phyloP scores from a whole-genome alignment of 1,140 invertebrate species.

The Acyrthosiphon pisum region DNA sequence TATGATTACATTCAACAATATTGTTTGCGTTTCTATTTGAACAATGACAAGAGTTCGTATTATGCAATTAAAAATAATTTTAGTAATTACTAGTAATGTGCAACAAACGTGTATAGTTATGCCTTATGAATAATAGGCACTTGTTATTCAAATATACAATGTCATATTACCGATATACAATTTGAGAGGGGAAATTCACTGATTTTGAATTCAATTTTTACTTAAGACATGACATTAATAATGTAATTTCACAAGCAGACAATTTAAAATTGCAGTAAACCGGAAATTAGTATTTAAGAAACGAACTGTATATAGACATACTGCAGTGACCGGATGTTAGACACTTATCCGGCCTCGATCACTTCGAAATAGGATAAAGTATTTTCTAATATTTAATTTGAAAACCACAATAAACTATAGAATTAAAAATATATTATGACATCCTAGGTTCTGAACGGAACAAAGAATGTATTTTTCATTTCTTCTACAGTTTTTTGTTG shows the following conservation, averaged over 20 bases:
- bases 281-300: background rate
- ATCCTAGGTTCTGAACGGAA: background rate
- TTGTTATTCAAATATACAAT: background rate
- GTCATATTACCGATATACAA: background rate
- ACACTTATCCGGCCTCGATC: background rate
- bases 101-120: background rate
- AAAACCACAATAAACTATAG: background rate
- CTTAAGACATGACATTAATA: background rate
- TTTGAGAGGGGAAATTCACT: background rate
- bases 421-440: background rate
- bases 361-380: background rate
- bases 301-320: background rate
- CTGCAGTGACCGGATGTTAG: background rate
- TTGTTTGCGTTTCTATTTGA: background rate
- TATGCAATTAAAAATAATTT: background rate
- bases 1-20: background rate
- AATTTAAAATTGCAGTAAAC: background rate
- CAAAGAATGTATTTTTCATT: background rate
- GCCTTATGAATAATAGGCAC: background rate
- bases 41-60: background rate
- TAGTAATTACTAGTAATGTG: background rate
- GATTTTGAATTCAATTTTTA: background rate
- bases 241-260: background rate
- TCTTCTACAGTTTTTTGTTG: background rate
- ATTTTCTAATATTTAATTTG: background rate